Evolutionary conservation across 2,797 vertebrate species (phyloP), one percentile per base, ranked within the genome.

Genomic region (Pipistrellus nathusii): DNA sequence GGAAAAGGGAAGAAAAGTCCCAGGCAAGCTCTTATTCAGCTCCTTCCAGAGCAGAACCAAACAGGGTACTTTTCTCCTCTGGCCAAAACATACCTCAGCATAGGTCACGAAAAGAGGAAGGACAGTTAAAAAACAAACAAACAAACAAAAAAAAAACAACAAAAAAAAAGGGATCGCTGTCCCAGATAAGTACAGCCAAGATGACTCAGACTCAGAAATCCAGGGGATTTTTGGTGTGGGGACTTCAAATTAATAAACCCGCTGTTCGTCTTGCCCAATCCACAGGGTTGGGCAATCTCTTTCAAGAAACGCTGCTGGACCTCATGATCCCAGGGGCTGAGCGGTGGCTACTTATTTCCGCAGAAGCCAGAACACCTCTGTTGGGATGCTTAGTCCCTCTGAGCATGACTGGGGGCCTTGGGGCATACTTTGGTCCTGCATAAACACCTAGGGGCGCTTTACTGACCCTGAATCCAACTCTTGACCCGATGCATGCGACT

Each of bases 161-260:
- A 25, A 1, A 2, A 6, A 44, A 38, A 55, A 6, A 1, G 17
- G 0, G 0, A 69, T 62, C 27, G 9, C n/a, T 66, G 71, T 69
- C 82, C 66, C 66, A 73, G 85, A 38, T 72, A 62, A 86, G 11
- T 30, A 51, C n/a, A 90, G 41, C n/a, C 59, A 59, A 71, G 77
- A 92, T 86, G 85, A 94, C 83, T 95, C 89, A 90, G 78, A 18
- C 55, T 44, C 44, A 66, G 41, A 41, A 66, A 88, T 64, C 4
- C 2, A 14, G 62, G 76, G 83, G 12, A 41, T 18, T 86, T 81
- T 81, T 77, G 38, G 46, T 76, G 53, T 71, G 41, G 44, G 17
- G 35, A 90, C 71, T 66, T 80, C 11, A 53, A 15, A 35, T 87
- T 77, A 95, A 84, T 51, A 81, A 88, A 88, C 55, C 35, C 23